phyloP scores from a whole-genome alignment of 2,888 invertebrate species.

The Drosophila austrosaltans region DNA sequence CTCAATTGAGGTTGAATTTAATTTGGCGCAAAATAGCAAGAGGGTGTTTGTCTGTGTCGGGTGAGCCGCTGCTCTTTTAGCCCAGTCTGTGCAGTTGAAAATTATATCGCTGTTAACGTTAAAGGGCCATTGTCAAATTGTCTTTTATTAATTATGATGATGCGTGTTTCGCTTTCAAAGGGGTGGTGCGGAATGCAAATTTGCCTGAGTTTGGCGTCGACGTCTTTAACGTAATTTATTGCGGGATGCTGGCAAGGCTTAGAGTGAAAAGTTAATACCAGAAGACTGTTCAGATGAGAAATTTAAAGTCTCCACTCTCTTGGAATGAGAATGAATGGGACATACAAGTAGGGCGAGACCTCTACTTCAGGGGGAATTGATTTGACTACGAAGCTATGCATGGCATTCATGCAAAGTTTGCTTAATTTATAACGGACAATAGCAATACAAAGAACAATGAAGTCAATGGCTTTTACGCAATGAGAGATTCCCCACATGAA shows the following conservation, averaged over 20 bases:
- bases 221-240: constrained; percentile 76
- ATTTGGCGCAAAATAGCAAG: constrained; percentile 83
- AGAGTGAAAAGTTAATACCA: constrained; percentile 73
- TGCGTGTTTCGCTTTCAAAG: constrained; percentile 59
- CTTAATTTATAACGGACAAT: constrained; percentile 74
- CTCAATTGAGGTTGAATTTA: constrained; percentile 84
- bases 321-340: constrained; percentile 23
- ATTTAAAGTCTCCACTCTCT: constrained; percentile 51
- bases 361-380: constrained; percentile 60
- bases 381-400: constrained; percentile 70
- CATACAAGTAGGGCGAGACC: constrained; percentile 33
- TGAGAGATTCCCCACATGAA: constrained; percentile 20
- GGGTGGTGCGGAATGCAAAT: constrained; percentile 61
- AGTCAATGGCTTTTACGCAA: constrained; percentile 26
- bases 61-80: constrained; percentile 63
- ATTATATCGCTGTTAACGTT: constrained; percentile 75
- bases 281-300: constrained; percentile 36
- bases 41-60: constrained; percentile 46
- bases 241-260: constrained; percentile 58
- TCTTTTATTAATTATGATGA: constrained; percentile 81
- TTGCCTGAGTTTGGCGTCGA: constrained; percentile 74
- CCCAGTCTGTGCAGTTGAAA: constrained; percentile 61
- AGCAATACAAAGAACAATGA: constrained; percentile 61
- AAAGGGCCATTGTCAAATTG: constrained; percentile 80
- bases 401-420: constrained; percentile 61